Conservation (phyloP, 1,140 invertebrate species). For the Saccostrea glomerata region DNA sequence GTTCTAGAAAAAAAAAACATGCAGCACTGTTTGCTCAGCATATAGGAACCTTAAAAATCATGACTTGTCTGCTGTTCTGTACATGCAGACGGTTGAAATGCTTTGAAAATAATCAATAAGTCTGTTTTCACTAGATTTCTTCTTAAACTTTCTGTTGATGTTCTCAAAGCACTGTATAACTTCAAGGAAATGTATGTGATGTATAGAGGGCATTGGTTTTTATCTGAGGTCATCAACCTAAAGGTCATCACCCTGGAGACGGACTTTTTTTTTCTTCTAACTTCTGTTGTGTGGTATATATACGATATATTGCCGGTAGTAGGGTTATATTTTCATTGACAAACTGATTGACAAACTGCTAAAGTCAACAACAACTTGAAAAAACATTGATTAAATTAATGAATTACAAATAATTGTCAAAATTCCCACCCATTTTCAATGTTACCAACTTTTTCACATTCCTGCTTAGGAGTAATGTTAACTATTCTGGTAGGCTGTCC, state of each 20-base stretch:
- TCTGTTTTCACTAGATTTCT: slow-evolving; percentile 7
- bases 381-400: too few species aligned
- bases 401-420: too few species aligned
- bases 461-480: too few species aligned
- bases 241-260: background rate
- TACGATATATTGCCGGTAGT: too few species aligned
- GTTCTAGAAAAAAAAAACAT: background rate
- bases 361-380: too few species aligned
- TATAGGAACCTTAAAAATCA: slow-evolving; percentile 8
- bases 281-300: too few species aligned
- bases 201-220: background rate
- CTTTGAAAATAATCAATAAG: slow-evolving; percentile 25
- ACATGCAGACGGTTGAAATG: slow-evolving; percentile 14
- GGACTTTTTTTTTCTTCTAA: too few species aligned
- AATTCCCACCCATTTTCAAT: too few species aligned
- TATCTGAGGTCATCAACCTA: background rate
- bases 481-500: too few species aligned
- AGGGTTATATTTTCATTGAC: too few species aligned
- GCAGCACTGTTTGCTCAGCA: background rate
- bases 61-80: background rate
- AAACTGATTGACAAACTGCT: too few species aligned
- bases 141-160: background rate
- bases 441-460: too few species aligned
- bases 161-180: background rate
- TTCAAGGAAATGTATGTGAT: background rate